These are phyloP conservation scores for Chloroceryle inda DNA, from an alignment of 2,797 vertebrate genomes.

Conservation along the genomic window DNA sequence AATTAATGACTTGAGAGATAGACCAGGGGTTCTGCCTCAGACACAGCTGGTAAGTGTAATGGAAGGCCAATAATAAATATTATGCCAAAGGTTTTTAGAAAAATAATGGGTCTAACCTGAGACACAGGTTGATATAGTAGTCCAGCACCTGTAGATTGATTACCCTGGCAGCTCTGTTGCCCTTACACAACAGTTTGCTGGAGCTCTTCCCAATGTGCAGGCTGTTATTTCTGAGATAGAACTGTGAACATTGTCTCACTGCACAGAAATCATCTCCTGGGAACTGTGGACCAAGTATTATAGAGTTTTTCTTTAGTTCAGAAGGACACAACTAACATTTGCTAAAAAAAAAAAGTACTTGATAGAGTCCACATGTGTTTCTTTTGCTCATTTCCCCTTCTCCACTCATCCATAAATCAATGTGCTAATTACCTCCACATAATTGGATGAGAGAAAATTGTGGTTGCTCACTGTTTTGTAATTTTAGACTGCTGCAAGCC, in stretches of 20 bases:
- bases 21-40: background rate
- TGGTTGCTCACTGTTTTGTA: background rate
- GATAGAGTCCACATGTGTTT: background rate
- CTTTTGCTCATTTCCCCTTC: background rate
- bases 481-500: background rate
- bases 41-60: background rate
- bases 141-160: background rate
- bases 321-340: background rate
- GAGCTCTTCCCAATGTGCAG: background rate
- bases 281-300: background rate
- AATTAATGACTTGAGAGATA: background rate
- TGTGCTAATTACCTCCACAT: background rate
- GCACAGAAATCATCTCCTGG: background rate
- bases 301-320: background rate
- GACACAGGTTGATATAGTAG: background rate
- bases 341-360: background rate
- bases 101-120: background rate
- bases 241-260: background rate
- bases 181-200: background rate
- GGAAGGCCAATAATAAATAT: background rate
- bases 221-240: background rate
- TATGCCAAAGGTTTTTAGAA: background rate
- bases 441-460: background rate
- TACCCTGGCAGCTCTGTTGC: background rate
- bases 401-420: background rate